Percentiles rank a stretch among this genome's conserved stretches.
phyloP scores from a whole-genome alignment of 2,113 vertebrate species.

The Charadrius vociferus region DNA sequence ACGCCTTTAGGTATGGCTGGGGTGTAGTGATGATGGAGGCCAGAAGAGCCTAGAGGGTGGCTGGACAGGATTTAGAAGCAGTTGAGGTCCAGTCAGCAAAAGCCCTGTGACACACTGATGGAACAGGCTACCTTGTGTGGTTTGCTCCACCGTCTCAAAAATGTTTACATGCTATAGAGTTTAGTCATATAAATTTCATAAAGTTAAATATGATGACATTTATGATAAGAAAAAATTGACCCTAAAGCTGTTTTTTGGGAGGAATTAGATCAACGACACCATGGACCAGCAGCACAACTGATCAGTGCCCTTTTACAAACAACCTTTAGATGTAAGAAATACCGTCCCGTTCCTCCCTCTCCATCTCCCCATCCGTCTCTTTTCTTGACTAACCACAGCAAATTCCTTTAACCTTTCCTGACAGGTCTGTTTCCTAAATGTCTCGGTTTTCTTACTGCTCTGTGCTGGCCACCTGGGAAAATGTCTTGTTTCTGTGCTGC shows the following conservation, averaged over 20 bases:
- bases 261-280: not conserved
- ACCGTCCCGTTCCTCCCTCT: not conserved
- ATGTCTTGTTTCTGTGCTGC: not conserved
- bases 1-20: not conserved
- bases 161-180: not conserved
- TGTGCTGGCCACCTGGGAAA: not conserved
- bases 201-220: not conserved
- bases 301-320: not conserved
- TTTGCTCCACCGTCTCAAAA: not conserved
- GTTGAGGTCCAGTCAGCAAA: not conserved
- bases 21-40: not conserved
- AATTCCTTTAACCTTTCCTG: not conserved
- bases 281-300: not conserved
- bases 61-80: not conserved
- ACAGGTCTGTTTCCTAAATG: not conserved
- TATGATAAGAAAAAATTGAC: not conserved
- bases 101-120: not conserved
- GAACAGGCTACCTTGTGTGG: not conserved
- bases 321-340: not conserved
- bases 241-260: not conserved
- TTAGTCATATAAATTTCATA: not conserved
- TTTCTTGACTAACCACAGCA: not conserved
- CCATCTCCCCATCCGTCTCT: not conserved
- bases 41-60: not conserved
- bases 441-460: not conserved